Base-by-base conservation (phyloP, 2,113 vertebrate genomes). In the Ptychochromis oligacanthus region DNA sequence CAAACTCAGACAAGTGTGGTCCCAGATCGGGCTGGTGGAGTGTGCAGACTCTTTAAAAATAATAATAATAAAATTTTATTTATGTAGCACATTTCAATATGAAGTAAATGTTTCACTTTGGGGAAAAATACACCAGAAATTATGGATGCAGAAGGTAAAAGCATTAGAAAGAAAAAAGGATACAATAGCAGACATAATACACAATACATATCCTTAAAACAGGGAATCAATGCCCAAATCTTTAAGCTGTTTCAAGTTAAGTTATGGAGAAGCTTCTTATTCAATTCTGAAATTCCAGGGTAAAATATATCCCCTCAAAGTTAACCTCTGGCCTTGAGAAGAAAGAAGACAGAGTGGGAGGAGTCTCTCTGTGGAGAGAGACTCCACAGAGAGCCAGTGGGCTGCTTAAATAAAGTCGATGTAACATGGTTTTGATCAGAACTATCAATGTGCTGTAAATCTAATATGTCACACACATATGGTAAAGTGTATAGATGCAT, bases 361-460 rank as follows among this genome's bases (percentile, higher is more conserved):
- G 65, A n/a, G n/a, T n/a, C n/a, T n/a, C n/a, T n/a, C n/a, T n/a
- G n/a, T n/a, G n/a, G 40, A 52, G 61, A 84, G n/a, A 86, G 67
- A 80, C 31, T 62, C 82, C 52, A 76, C 40, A 56, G 77, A 74
- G 24, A 88, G 77, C 31, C 52, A 5, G 76, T 17, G 13, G 38
- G 75, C 80, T 46, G 57, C 88, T 80, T 86, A 88, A 91, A 80
- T 77, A 83, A 84, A 88, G 60, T 82, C 87, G 52, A 85, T 87
- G 61, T 62, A 77, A 91, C 84, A 81, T 81, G 75, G 81, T 90
- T 94, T 92, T 82, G 85, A 90, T 90, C 85, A 75, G 17, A 86
- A 84, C 65, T 85, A 90, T 82, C 7, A 62, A 87, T 85, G 64
- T 62, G 13, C 56, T 80, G 84, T 93, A 93, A 95, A 93, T 94